Base-by-base conservation (phyloP, 2,113 vertebrate species). In the Nibea albiflora region DNA sequence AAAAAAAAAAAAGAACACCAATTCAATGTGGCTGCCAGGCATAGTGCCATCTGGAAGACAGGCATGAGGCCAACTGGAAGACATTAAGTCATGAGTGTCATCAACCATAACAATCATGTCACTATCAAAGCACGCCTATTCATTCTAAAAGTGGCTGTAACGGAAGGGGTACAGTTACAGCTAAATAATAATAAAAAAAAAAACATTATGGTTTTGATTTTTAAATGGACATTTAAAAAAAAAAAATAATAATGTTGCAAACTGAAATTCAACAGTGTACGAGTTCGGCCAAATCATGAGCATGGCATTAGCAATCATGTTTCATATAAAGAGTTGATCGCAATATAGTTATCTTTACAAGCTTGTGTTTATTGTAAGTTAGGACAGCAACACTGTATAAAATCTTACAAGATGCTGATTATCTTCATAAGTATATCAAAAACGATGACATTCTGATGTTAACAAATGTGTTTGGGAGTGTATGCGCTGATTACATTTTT, bases 91-190 rank as follows among this genome's bases (percentile, higher is more conserved):
- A 93, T 90, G 90, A 92, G 88, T 90, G 90, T 92, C 89, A 91
- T 92, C 91, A 92, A 91, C 89, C 92, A 92, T 91, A 92, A 92
- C 93, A 92, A 92, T 92, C 91, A 92, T 92, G 91, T 94, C 87
- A 90, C 87, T 87, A 90, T 88, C 83, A 93, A 90, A 87, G 85
- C 88, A 76, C 31, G 61, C 73, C 78, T 73, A 73, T 88, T 92
- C 80, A 88, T 80, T 79, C 64, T 89, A 60, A 42, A 86, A 88
- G 86, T 83, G 83, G 73, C 54, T 85, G 56, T 81, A 85, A 89
- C 83, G 62, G 57, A 26, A 26, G 44, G 49, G 61, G 85, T 68
- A 81, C 66, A 57, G 79, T 83, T 77, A 68, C 22, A 68, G 64
- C 67, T 35, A 80, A 85, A 80, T 53, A n/a, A n/a, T 26, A 26